A percentile compares a stretch with the other conserved stretches of the same genome.
phyloP scores from a whole-genome alignment of 2,888 invertebrate species.

The Drosophila rubida region DNA sequence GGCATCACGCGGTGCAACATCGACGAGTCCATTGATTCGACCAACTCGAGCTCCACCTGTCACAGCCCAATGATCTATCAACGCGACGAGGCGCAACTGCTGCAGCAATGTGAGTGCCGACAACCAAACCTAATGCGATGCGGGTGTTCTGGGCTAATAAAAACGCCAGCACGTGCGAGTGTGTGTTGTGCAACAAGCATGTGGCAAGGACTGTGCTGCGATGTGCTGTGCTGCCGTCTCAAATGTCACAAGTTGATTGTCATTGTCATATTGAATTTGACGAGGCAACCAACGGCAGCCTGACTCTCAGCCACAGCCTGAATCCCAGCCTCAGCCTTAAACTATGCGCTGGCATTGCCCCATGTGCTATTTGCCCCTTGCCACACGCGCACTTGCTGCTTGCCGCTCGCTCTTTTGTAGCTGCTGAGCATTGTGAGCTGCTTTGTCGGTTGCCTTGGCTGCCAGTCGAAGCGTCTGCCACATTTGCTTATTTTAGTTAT shows the following conservation, averaged over 20 bases:
- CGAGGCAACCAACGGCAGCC: constrained; percentile 40
- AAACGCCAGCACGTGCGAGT: constrained; percentile 56
- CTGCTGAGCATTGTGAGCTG: constrained; percentile 29
- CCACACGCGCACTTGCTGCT: not conserved
- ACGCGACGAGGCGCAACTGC: constrained; percentile 83
- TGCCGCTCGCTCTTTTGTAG: constrained; percentile 13
- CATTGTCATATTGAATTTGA: constrained; percentile 77
- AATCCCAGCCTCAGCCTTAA: constrained; percentile 25
- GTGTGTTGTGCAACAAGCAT: constrained; percentile 5
- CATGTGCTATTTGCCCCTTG: not conserved
- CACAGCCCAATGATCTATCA: constrained; percentile 84
- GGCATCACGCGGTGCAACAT: constrained; percentile 85
- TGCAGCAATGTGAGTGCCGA: constrained; percentile 76
- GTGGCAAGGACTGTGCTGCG: constrained; percentile 1
- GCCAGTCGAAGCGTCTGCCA: constrained; percentile 11
- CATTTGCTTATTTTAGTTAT: constrained; percentile 20
- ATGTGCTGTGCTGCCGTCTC: constrained; percentile 12
- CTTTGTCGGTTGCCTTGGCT: constrained; percentile 33
- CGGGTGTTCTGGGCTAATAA: constrained; percentile 54
- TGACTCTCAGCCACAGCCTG: not conserved
- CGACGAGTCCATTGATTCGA: constrained; percentile 84
- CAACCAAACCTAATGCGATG: constrained; percentile 41
- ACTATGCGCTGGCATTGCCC: constrained; percentile 15
- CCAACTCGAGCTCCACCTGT: constrained; percentile 84
- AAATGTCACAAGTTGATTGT: constrained; percentile 76